Evolutionary conservation across 2,113 vertebrate genomes (phyloP), one percentile per base, ranked within the genome.

Genomic region (Limanda limanda): DNA sequence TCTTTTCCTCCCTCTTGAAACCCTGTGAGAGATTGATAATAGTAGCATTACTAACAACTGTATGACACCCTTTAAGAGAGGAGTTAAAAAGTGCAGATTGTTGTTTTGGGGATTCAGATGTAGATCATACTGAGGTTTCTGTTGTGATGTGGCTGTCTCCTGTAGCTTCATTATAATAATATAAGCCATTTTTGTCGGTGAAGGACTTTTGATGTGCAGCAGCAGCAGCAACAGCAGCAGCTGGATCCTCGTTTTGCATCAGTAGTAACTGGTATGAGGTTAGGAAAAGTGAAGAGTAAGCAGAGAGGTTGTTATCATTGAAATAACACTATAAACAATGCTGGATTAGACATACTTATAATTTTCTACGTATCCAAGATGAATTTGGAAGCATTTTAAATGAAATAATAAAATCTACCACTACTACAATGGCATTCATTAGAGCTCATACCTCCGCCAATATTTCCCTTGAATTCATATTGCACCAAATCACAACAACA

Each of bases 11-110:
- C 88, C 73, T 79, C 12, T 69, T 83, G 64, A 71, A 78, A 58
- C 76, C 84, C 52, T 86, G 64, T 83, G 27, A 74, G 79, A 77
- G 81, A 83, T 80, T 80, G 25, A 77, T 79, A 58, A 75, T 48
- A 70, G 57, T 64, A 73, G 51, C 31, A 74, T 48, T 78, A 78
- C 58, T 85, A 83, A 88, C 81, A 74, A 68, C 57, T 71, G 74
- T 21, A 51, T 75, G 37, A 58, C 25, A 37, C 4, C 48, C 55
- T 65, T 42, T 74, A 61, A 48, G 57, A 23, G 64, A 56, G 31
- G 74, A 73, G 68, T 70, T 0, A 2, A 40, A 60, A 71, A 68
- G 51, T 82, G 31, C 42, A 71, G 35, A 48, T 48, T 56, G n/a
- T 27, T 72, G 64, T 8, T n/a, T 8, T 3, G 35, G n/a, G 54